Base-by-base conservation (phyloP, 2,888 invertebrate species). In the Dryadula phaetusa region DNA sequence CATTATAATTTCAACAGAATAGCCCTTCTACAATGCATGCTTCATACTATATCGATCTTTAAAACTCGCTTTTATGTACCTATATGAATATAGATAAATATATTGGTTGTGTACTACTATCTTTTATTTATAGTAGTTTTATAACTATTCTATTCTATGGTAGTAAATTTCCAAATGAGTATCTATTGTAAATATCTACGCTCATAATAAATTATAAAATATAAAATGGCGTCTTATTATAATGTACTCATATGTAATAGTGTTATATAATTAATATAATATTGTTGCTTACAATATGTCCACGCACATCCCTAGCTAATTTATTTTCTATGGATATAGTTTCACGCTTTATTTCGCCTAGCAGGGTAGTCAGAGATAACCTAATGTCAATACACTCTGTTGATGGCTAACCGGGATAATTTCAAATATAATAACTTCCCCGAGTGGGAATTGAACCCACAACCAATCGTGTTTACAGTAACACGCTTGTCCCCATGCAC, bases 141-240 rank as follows among this genome's bases (percentile, higher is more conserved):
- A 80, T 76, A 67, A 32, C 72, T 75, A 73, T 75, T 77, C 78
- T 80, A 79, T 72, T 80, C 80, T 82, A 84, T 81, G 79, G 82
- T 88, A 86, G 84, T 79, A 79, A 80, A 77, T 78, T 82, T 82
- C 78, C 79, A 78, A 83, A 67, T 67, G 49, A 83, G 79, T 85
- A 84, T 62, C 70, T 73, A 71, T 83, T 90, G 90, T 92, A 90
- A 86, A 90, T 91, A 89, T 77, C 77, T 84, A 87, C 78, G 75
- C 81, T 82, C 81, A 84, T 78, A 77, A 85, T 82, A 88, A 85
- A 72, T 69, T 82, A 84, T 70, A 58, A 70, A 70, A 72, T 67
- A 71, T 71, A 67, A 40, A 66, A 58, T 47, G 52, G 56, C 56
- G 58, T 70, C 61, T 70, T 65, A 68, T 70, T 70, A 64, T 64